Conservation (phyloP, 2,888 invertebrate genomes). For the Megaustenia siamemsis region DNA sequence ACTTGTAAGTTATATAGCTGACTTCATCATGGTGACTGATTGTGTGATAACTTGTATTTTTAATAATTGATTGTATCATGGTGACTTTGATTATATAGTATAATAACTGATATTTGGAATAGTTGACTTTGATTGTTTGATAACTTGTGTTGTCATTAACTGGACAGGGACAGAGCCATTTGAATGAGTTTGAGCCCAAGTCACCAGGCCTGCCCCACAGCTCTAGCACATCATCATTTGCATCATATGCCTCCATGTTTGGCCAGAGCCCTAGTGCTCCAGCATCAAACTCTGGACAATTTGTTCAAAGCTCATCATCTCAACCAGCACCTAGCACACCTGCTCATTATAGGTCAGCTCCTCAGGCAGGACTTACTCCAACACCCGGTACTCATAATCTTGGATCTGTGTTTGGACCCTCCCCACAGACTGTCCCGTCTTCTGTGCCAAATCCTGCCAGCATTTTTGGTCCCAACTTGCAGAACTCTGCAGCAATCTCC, state of each 20-base stretch:
- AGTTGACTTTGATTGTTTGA: too few species aligned
- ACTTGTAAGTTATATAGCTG: too few species aligned
- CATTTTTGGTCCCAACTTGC: constrained; percentile 42
- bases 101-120: too few species aligned
- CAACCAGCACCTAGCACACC: not conserved
- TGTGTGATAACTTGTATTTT: too few species aligned
- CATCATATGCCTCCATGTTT: constrained; percentile 62
- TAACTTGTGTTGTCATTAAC: not conserved
- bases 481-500: constrained; percentile 20
- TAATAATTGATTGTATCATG: not conserved
- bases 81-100: too few species aligned
- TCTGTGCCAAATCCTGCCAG: constrained; percentile 35
- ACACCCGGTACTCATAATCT: constrained; percentile 14
- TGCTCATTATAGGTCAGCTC: constrained; percentile 5
- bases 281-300: constrained; percentile 17
- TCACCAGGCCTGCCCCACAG: constrained; percentile 68
- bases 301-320: constrained; percentile 6
- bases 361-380: constrained; percentile 1
- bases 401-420: constrained; percentile 26
- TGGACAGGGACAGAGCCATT: not conserved
- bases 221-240: constrained; percentile 75
- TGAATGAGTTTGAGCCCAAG: constrained; percentile 45
- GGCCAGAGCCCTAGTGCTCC: constrained; percentile 38
- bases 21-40: not conserved
- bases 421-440: constrained; percentile 25